Conservation (phyloP, 2,888 invertebrate species). For the Tipula helvola region DNA sequence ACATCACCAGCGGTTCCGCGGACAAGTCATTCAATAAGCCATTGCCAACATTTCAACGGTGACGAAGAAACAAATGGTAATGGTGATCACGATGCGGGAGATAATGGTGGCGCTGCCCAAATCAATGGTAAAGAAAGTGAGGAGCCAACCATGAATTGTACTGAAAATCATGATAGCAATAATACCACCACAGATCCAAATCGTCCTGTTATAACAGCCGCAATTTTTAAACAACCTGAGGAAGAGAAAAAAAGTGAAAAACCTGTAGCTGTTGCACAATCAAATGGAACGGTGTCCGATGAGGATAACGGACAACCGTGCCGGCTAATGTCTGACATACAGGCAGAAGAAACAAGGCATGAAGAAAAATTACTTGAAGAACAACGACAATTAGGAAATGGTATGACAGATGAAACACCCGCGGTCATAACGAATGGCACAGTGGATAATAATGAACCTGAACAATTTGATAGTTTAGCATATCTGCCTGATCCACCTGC, state of each 20-base stretch:
- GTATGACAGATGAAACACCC: constrained; percentile 15
- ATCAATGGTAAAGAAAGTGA: background rate
- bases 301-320: constrained; percentile 8
- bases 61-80: constrained; percentile 22
- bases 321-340: background rate
- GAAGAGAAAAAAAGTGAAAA: constrained; percentile 32
- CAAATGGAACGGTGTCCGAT: background rate
- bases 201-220: constrained; percentile 54
- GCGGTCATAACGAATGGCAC: background rate
- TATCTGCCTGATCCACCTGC: constrained; percentile 34
- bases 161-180: constrained; percentile 13
- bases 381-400: constrained; percentile 39
- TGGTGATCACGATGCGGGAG: constrained; percentile 20
- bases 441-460: background rate
- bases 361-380: constrained; percentile 41
- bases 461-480: constrained; percentile 30
- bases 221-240: constrained; percentile 53
- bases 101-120: constrained; percentile 7
- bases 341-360: constrained; percentile 31
- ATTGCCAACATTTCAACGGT: constrained; percentile 13
- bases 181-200: constrained; percentile 18
- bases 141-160: background rate
- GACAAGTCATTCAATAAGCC: constrained; percentile 14
- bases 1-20: constrained; percentile 26
- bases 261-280: constrained; percentile 12